Evolutionary conservation across 2,888 invertebrate species (phyloP), one percentile per base, ranked within the genome.

Genomic region (Cosmorhoe ocellata): DNA sequence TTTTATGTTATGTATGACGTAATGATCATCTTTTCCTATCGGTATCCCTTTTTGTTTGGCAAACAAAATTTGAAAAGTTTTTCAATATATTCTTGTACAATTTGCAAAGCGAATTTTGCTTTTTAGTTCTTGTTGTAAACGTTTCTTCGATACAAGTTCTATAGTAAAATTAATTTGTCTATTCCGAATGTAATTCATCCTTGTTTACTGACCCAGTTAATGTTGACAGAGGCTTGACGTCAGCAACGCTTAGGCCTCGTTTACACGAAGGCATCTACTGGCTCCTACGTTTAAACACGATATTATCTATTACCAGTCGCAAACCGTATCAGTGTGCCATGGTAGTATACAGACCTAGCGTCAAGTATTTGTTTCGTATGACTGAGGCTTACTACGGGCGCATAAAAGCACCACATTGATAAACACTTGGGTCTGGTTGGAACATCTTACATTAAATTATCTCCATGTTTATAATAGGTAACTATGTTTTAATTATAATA

Each of bases 141-240:
- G 22, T 24, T 26, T 33, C 31, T 36, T 22, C 58, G 58, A 39
- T 45, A 54, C 51, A 52, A 59, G 61, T 69, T 69, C 66, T 67
- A 73, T 67, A 66, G 71, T 73, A 63, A 73, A 72, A 75, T 74
- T 66, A 74, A 75, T 79, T 78, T 63, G 68, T 64, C 64, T 72
- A 71, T 70, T 79, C 72, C 69, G 71, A 81, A 77, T 81, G 76
- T 79, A 81, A 84, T 79, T 81, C 78, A 79, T 81, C 79, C 77
- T 75, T 79, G 77, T 84, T 78, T 80, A 79, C 79, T 84, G 84
- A 84, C 82, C 84, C 81, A 81, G 83, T 86, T 86, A 79, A 76
- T 81, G 81, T 84, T 83, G 84, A 84, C 84, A 80, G 75, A 80
- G 76, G 72, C 67, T 78, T 86, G 85, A 84, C 84, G 84, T 84